phyloP scores from a whole-genome alignment of 1,140 invertebrate species.

The Eriocheir sinensis region DNA sequence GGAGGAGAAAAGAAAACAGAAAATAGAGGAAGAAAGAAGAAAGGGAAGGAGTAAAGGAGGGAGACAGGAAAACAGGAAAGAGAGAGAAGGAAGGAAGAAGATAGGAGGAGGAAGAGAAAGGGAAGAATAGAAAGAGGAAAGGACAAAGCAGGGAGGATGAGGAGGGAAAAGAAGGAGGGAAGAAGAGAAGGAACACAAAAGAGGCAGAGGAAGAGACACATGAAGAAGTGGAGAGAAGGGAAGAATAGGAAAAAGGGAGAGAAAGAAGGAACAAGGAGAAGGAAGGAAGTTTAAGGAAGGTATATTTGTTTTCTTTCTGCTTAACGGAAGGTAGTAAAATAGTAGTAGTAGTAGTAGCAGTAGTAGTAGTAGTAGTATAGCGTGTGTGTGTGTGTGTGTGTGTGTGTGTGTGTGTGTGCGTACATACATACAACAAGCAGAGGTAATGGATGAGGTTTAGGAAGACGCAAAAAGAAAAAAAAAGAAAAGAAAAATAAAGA shows the following conservation, averaged over 20 bases:
- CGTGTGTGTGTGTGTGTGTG: constrained; percentile 28
- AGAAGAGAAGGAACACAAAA: too few relatives aligned
- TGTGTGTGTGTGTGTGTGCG: neutral
- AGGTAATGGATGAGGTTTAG: neutral
- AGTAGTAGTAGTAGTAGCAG: neutral
- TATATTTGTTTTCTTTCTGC: too few relatives aligned
- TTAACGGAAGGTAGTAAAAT: too few relatives aligned
- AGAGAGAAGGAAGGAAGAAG: too few relatives aligned
- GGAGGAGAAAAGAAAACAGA: neutral
- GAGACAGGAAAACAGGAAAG: neutral
- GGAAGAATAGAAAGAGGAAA: too few relatives aligned
- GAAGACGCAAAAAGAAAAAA: constrained; percentile 8
- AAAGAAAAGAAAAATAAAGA: neutral
- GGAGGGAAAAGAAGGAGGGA: too few relatives aligned
- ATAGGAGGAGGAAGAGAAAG: neutral
- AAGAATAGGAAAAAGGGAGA: too few relatives aligned
- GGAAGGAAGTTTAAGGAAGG: too few relatives aligned
- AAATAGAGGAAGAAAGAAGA: neutral
- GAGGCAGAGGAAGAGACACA: too few relatives aligned
- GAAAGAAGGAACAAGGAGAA: too few relatives aligned
- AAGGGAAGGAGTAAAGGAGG: neutral
- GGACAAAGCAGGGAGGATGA: too few relatives aligned
- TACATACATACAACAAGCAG: neutral
- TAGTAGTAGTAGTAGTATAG: constrained; percentile 24
- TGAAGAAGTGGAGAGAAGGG: too few relatives aligned